These are phyloP conservation scores for Misgurnus anguillicaudatus DNA, from an alignment of 2,113 vertebrate species.

Conservation along the genomic window DNA sequence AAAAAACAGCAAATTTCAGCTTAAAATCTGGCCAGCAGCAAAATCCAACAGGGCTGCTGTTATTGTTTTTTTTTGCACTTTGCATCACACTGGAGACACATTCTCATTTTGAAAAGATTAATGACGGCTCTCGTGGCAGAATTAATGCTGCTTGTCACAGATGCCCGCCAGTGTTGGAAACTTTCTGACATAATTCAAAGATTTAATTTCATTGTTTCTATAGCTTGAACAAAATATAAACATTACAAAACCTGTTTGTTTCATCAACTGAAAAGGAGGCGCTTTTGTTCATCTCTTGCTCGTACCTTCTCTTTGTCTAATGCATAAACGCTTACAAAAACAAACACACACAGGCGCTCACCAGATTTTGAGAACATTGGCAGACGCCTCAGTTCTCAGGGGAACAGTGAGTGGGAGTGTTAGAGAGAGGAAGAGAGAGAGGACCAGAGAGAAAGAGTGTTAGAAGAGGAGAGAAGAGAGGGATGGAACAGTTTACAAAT, in stretches of 20 bases:
- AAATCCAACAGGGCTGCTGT: background rate
- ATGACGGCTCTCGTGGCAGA: constrained; percentile 21
- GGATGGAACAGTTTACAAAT: constrained; percentile 40
- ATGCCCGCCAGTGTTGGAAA: background rate
- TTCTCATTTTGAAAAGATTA: constrained; percentile 32
- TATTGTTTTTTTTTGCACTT: background rate
- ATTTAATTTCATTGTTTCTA: background rate
- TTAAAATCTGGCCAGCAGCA: constrained; percentile 17
- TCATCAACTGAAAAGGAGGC: constrained; percentile 4
- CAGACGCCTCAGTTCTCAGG: constrained; percentile 67
- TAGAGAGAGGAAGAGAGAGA: constrained; percentile 45
- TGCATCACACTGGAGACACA: constrained; percentile 9
- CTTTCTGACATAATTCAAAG: background rate
- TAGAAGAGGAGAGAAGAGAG: constrained; percentile 44
- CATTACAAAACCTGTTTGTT: background rate
- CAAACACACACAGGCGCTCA: constrained; percentile 13
- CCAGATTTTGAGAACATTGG: constrained; percentile 62
- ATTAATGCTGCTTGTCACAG: constrained; percentile 13
- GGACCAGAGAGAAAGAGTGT: constrained; percentile 49
- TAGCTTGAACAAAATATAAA: background rate
- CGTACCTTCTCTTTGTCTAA: constrained; percentile 25
- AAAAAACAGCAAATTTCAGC: constrained; percentile 15
- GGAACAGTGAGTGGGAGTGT: constrained; percentile 70
- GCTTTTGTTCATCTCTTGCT: background rate
- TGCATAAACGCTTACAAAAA: background rate